Base-by-base conservation (phyloP, 2,888 invertebrate genomes). In the Pyrrhia umbra region DNA sequence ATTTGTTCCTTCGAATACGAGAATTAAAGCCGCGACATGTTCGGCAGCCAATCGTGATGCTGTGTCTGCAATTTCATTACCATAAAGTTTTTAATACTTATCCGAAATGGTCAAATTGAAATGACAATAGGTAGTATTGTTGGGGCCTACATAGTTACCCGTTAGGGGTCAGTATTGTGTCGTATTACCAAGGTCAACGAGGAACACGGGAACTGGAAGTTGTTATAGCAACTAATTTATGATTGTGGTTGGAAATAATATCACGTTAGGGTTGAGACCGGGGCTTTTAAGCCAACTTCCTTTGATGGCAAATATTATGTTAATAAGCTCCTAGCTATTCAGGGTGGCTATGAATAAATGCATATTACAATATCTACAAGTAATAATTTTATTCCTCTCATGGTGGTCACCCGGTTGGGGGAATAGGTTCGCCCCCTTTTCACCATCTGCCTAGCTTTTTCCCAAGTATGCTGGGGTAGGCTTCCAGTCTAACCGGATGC, bases 351-450 rank as follows among this genome's bases (percentile, higher is more conserved):
- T 34, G 0, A 27, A 34, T 34, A 34, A n/a, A 34, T 30, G 10
- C 3, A 10, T 10, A 30, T 27, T 27, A 6, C 10, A 27, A 1
- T 13, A 13, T 3, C 0, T 30, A 30, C 13, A 30, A 3, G 3
- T n/a, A 34, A 34, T 34, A n/a, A n/a, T 34, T 34, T 34, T 6
- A 2, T 34, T 4, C 4, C 4, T 13, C 4, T 30, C 13, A 13
- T 30, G 13, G 30, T 13, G 30, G 13, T 30, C 13, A 30, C 13
- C 2, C 30, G 13, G 10, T 30, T 30, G 0, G 10, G 13, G 2
- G 10, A 30, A 30, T 30, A 30, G 1, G 30, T 3, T 13, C 13
- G 0, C 37, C 9, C 23, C 58, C 16, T 27, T 65, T 58, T 67
- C 18, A 13, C n/a, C n/a, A n/a, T n/a, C n/a, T n/a, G n/a, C n/a